Percentiles rank a stretch among this genome's conserved stretches.
These are phyloP conservation scores for Neosilurus hyrtlii DNA, from an alignment of 2,797 vertebrate genomes.

Conservation along the genomic window DNA sequence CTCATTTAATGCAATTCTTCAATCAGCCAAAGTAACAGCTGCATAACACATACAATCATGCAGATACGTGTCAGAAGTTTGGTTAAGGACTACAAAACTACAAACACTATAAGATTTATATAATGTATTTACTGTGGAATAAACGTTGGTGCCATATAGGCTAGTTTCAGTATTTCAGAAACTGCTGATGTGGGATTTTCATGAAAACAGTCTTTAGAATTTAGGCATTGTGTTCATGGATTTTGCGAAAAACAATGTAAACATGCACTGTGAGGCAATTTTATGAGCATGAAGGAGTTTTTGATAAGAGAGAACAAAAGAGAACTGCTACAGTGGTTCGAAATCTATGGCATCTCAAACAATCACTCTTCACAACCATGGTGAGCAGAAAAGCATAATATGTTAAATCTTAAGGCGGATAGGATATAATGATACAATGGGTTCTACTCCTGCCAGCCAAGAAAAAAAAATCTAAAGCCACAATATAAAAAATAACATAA, in stretches of 20 bases:
- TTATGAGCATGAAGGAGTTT: background rate
- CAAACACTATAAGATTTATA: background rate
- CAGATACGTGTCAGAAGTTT: background rate
- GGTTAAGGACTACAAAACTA: background rate
- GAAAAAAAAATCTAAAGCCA: too few species aligned
- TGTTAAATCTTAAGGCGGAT: background rate
- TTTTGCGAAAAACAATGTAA: background rate
- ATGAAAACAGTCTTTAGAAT: background rate
- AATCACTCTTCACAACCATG: background rate
- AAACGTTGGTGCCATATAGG: background rate
- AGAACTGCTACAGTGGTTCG: background rate
- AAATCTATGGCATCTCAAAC: background rate
- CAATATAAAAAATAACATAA: background rate
- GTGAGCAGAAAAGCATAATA: background rate
- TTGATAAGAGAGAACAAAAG: background rate
- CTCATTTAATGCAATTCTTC: background rate
- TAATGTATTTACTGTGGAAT: background rate
- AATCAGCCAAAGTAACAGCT: background rate
- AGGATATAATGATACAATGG: background rate
- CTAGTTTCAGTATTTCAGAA: slow-evolving; percentile 1
- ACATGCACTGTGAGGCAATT: too few species aligned
- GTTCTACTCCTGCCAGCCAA: background rate
- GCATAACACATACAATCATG: background rate
- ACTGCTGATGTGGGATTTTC: background rate
- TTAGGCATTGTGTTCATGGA: background rate